phyloP scores from a whole-genome alignment of 2,888 invertebrate species.

The Pterobdella sp. region DNA sequence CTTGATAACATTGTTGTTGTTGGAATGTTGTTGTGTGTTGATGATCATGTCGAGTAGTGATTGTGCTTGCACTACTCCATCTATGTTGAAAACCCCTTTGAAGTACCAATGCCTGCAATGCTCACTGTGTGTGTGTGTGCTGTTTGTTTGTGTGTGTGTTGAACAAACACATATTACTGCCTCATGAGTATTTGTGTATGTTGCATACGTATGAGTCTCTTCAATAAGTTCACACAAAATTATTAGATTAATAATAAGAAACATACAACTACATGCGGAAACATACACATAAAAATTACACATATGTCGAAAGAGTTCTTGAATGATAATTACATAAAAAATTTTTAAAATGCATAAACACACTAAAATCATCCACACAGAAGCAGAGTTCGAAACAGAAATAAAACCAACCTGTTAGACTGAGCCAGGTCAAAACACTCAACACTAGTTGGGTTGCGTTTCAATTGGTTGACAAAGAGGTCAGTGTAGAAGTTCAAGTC shows the following conservation, averaged over 20 bases:
- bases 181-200: too few species aligned
- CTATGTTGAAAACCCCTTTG: slow-evolving; percentile 71
- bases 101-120: slow-evolving; percentile 99
- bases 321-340: background rate
- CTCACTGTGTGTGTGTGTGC: slow-evolving; percentile 59
- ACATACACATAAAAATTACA: too few species aligned
- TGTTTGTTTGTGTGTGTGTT: background rate
- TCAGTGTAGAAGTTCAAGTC: slow-evolving; percentile 83
- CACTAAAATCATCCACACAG: too few species aligned
- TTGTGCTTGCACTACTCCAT: slow-evolving; percentile 68
- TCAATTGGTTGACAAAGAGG: slow-evolving; percentile 71
- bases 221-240: too few species aligned
- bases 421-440: slow-evolving; percentile 96
- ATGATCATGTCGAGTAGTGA: slow-evolving; percentile 87
- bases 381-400: too few species aligned
- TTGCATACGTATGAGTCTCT: too few species aligned
- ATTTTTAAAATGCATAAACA: too few species aligned
- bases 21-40: slow-evolving; percentile 74
- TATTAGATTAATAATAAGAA: too few species aligned
- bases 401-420: slow-evolving; percentile 63
- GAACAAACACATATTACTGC: too few species aligned
- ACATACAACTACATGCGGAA: too few species aligned
- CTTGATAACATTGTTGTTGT: slow-evolving; percentile 88
- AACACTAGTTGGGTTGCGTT: slow-evolving; percentile 88
- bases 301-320: background rate